Conservation (phyloP, 2,113 vertebrate species). For the Neotoma lepida region DNA sequence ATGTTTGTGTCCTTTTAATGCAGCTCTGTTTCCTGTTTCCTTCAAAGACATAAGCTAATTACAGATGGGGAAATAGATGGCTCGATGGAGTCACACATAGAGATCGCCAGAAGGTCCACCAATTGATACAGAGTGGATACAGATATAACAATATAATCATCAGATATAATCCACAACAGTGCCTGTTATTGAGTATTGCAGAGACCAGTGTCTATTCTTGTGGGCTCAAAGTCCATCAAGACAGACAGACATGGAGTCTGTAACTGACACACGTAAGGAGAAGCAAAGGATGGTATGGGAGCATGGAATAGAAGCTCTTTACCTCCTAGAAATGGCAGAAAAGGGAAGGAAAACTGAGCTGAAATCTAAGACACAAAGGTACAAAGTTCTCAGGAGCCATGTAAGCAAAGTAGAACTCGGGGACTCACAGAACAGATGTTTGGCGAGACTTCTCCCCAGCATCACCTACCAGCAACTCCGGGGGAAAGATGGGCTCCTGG, state of each 20-base stretch:
- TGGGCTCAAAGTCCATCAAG: background rate
- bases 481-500: slow-evolving; percentile 97
- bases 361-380: background rate
- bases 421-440: background rate
- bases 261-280: background rate
- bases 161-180: background rate
- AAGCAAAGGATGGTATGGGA: background rate
- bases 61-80: background rate
- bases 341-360: background rate
- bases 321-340: background rate
- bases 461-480: slow-evolving; percentile 91
- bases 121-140: background rate
- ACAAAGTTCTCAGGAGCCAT: background rate
- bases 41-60: background rate
- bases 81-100: background rate
- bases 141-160: background rate
- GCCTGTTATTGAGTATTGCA: background rate
- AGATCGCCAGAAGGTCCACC: background rate
- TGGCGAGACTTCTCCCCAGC: background rate
- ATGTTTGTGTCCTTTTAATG: background rate
- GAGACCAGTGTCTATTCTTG: background rate
- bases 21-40: background rate
- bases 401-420: background rate
- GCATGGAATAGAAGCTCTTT: background rate
- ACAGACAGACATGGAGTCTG: background rate